phyloP scores from a whole-genome alignment of 2,797 vertebrate species.

The Anguilla anguilla region DNA sequence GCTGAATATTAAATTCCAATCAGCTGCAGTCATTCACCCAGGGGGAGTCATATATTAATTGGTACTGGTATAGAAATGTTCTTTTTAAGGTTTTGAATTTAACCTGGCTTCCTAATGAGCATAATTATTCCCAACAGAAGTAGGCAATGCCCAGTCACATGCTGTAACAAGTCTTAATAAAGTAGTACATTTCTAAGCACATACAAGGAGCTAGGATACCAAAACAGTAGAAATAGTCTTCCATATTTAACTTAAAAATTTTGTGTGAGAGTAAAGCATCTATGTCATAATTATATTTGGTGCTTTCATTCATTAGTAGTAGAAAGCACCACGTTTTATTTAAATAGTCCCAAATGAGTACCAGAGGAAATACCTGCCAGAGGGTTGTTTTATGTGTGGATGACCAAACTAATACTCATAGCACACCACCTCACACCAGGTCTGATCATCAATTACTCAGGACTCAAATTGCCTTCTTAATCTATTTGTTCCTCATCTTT shows the following conservation, averaged over 20 bases:
- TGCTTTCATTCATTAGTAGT: not conserved
- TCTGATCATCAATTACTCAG: not conserved
- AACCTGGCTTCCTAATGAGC: not conserved
- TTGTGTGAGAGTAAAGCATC: not conserved
- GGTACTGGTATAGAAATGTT: not conserved
- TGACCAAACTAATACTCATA: not conserved
- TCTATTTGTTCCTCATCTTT: not conserved
- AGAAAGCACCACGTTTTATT: not conserved
- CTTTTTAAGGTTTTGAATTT: slow-evolving; percentile 5
- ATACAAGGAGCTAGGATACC: not conserved
- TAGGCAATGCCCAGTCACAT: not conserved
- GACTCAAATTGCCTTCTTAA: not conserved
- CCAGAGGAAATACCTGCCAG: not conserved
- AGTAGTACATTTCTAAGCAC: not conserved
- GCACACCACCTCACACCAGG: not conserved
- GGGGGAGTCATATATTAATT: not conserved
- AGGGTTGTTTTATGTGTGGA: not conserved
- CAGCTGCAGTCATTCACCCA: slow-evolving; percentile 6
- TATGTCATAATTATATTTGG: not conserved
- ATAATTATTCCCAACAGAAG: not conserved
- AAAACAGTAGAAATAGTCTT: not conserved
- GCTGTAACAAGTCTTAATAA: not conserved
- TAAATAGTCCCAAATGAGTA: not conserved
- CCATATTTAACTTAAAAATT: not conserved
- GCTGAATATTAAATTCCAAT: not conserved